Evolutionary conservation across 2,797 vertebrate species (phyloP), one percentile per base, ranked within the genome.

Genomic region (Avahi laniger): DNA sequence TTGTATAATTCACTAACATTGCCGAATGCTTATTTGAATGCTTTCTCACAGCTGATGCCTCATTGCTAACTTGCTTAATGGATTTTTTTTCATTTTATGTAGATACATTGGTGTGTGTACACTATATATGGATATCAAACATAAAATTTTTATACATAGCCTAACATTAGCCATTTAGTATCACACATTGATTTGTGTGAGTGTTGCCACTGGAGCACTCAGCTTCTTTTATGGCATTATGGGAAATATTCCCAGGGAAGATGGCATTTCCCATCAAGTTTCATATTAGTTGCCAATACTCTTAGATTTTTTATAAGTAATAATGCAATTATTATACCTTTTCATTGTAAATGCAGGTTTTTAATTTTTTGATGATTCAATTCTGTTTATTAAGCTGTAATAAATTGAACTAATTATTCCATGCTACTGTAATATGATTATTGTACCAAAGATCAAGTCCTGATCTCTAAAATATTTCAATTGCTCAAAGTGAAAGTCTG

Each of bases 161-260:
- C 4, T 65, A 70, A 86, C 85, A 70, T 82, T 92, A 81, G n/a
- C 94, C 79, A 78, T 95, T 97, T 96, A 69, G 83, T 83, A 94
- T 92, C 91, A 83, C 93, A 89, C 92, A 92, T 97, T 97, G 98
- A 97, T 96, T 78, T 89, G 59, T 89, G 54, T 95, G 61, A 96
- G n/a, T 83, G 76, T 93, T 96, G 91, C 88, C 72, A 48, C 85
- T 94, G 50, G 43, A 80, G 76, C 95, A 92, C 48, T 97, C 94
- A 93, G n/a, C 48, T 88, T 52, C 76, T 87, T 96, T 97, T 70
- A 92, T 82, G 48, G n/a, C 41, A 54, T 73, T 95, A 84, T 96
- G 97, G 97, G 96, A 97, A 97, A 69, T 81, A 94, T 91, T 97
- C 96, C 91, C 96, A 96, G 73, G 93, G 43, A 97, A 89, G 93